Conservation (phyloP, 2,113 vertebrate species). For the Hemiscyllium ocellatum region DNA sequence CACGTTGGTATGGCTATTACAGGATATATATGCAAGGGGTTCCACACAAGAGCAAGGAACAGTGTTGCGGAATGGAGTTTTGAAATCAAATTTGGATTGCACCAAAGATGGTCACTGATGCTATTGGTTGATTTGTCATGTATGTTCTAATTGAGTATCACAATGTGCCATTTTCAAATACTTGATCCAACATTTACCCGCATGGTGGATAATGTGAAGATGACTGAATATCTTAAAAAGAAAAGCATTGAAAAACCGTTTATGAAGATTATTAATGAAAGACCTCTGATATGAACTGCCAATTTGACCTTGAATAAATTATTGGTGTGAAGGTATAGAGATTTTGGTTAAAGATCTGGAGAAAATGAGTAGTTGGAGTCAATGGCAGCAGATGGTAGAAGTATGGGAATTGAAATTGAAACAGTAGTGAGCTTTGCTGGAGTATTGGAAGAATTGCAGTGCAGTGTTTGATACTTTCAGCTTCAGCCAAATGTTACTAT, state of each 20-base stretch:
- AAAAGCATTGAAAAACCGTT: neutral
- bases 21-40: neutral
- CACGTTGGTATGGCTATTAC: neutral
- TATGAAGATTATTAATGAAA: neutral
- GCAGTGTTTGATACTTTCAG: neutral
- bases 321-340: neutral
- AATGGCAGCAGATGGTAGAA: neutral
- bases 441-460: neutral
- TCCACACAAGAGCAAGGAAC: neutral
- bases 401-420: neutral
- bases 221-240: neutral
- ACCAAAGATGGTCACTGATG: neutral
- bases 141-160: neutral
- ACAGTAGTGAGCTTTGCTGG: neutral
- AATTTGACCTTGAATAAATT: neutral
- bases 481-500: neutral
- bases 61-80: neutral
- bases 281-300: neutral
- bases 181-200: neutral
- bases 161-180: neutral
- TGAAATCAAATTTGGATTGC: neutral
- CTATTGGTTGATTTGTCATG: neutral
- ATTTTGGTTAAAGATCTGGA: neutral
- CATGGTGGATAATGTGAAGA: neutral
- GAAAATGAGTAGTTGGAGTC: neutral